Conservation (phyloP, 2,888 invertebrate species). For the Rhamnusium bicolor region DNA sequence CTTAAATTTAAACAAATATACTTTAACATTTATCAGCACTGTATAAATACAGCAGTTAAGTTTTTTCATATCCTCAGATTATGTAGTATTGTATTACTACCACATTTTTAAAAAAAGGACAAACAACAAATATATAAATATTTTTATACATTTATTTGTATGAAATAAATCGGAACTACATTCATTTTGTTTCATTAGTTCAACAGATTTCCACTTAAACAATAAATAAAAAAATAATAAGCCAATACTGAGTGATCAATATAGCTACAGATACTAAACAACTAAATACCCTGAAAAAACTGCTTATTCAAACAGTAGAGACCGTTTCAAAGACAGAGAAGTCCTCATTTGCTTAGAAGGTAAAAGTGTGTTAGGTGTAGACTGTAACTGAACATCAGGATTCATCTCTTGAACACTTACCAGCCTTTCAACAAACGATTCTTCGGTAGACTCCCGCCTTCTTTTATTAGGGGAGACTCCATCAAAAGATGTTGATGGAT, state of each 20-base stretch:
- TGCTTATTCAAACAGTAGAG: constrained; percentile 1
- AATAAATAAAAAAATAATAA: background rate
- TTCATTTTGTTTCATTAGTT: background rate
- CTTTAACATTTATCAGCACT: too few species aligned
- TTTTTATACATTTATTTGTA: background rate
- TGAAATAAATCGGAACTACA: background rate
- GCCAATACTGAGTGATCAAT: constrained; percentile 2
- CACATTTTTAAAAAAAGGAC: too few species aligned
- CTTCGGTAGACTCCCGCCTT: constrained; percentile 1
- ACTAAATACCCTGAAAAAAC: background rate
- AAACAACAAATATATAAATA: background rate
- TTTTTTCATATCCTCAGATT: too few species aligned
- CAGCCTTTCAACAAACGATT: constrained; percentile 19
- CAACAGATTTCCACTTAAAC: constrained; percentile 1
- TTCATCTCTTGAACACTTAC: background rate
- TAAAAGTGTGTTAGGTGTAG: background rate
- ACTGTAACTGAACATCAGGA: constrained; percentile 19
- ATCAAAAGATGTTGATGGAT: background rate
- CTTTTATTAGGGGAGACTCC: background rate
- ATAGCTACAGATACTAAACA: background rate
- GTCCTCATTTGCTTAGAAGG: background rate
- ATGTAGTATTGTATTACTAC: too few species aligned
- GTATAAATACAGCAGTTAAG: too few species aligned
- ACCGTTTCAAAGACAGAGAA: background rate
- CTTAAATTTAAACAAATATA: too few species aligned